phyloP scores from a whole-genome alignment of 2,113 vertebrate genomes.

The Sigmodon hispidus region DNA sequence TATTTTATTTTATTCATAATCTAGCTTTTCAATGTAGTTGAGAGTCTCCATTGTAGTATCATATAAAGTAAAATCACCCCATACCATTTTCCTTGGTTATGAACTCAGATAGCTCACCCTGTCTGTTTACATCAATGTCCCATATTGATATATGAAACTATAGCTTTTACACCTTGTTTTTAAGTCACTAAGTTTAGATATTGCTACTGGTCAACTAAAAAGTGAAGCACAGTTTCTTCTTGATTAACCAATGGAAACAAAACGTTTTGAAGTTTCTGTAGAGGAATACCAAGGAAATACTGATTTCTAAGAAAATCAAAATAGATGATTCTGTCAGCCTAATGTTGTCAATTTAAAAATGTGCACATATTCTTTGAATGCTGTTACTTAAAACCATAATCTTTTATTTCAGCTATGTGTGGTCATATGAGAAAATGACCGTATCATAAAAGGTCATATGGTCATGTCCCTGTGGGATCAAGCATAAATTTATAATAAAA shows the following conservation, averaged over 20 bases:
- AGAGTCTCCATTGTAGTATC: neutral
- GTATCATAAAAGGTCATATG: too few species aligned
- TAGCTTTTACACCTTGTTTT: neutral
- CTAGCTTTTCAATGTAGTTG: neutral
- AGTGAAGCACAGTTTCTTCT: neutral
- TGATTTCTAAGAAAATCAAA: neutral
- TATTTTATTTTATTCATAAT: neutral
- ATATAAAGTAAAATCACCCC: neutral
- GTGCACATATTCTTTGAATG: neutral
- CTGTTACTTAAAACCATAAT: constrained; percentile 9
- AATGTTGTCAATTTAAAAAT: neutral
- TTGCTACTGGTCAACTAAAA: neutral
- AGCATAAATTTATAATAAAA: neutral
- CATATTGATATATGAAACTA: neutral
- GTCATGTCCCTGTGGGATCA: neutral
- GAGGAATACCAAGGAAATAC: neutral
- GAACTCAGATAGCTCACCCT: neutral
- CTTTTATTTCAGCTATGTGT: neutral
- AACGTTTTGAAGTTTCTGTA: neutral
- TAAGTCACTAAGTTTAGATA: neutral
- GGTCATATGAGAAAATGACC: neutral
- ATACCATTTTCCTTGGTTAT: neutral
- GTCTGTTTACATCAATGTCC: neutral
- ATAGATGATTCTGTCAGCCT: neutral
- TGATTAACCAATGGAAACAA: neutral